Conservation (phyloP, 2,113 vertebrate species). For the Myiopsitta monachus region DNA sequence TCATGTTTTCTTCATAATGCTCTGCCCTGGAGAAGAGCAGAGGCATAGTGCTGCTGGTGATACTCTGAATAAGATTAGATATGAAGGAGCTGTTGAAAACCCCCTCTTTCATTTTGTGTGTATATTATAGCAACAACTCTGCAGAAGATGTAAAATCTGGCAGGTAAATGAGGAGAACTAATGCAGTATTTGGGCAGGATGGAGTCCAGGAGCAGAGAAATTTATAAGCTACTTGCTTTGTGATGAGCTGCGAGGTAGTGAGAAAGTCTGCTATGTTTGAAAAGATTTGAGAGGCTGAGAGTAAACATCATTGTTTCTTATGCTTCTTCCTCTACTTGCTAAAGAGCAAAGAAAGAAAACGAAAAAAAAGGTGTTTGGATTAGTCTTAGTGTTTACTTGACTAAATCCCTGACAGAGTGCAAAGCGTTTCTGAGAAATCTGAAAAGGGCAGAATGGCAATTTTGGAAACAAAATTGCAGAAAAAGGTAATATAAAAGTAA, state of each 20-base stretch:
- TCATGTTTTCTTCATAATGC: neutral
- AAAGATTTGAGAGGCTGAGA: neutral
- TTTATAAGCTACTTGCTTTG: neutral
- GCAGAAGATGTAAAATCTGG: neutral
- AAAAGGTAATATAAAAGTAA: constrained; percentile 48
- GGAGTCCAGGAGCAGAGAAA: neutral
- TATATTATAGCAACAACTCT: neutral
- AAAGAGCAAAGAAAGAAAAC: neutral
- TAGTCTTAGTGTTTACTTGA: constrained; percentile 1
- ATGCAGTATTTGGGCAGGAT: neutral
- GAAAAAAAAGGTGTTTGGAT: neutral
- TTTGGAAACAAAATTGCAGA: constrained; percentile 61
- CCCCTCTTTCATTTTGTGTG: neutral
- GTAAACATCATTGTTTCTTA: neutral
- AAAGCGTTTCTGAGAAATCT: constrained; percentile 38
- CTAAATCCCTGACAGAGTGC: neutral
- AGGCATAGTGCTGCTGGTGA: neutral
- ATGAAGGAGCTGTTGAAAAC: neutral
- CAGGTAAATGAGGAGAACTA: neutral
- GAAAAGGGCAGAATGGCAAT: constrained; percentile 46
- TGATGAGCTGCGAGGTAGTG: neutral
- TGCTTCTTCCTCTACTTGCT: neutral
- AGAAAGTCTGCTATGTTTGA: neutral
- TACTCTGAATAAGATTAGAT: neutral
- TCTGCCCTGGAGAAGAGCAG: neutral